Conservation (phyloP, 2,888 invertebrate genomes). For the Taphrorychus bicolor region DNA sequence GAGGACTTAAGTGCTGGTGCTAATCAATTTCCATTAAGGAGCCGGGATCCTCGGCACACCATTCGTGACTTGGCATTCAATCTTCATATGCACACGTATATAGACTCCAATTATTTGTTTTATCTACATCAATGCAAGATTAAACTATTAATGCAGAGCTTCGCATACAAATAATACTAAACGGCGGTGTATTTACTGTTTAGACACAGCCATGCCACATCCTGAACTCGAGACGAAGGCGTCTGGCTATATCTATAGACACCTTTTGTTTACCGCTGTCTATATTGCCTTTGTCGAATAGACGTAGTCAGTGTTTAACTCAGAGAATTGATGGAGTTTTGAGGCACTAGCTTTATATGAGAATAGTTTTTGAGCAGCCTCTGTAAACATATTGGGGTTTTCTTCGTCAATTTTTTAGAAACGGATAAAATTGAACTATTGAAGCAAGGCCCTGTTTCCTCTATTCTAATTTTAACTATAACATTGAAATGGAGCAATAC, state of each 20-base stretch:
- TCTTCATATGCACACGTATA: not conserved
- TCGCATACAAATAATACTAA: constrained; percentile 18
- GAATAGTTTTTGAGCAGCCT: too few relatives aligned
- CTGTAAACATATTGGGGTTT: too few relatives aligned
- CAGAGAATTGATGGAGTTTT: constrained; percentile 16
- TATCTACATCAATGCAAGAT: constrained; percentile 23
- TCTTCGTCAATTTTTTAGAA: too few relatives aligned
- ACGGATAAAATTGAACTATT: too few relatives aligned
- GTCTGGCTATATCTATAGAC: constrained; percentile 32
- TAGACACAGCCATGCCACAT: constrained; percentile 15
- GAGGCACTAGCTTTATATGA: too few relatives aligned
- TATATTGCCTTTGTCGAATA: constrained; percentile 19
- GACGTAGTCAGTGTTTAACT: too few relatives aligned
- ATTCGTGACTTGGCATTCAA: not conserved
- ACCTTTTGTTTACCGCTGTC: constrained; percentile 27
- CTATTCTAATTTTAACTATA: too few relatives aligned
- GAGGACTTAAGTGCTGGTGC: too few relatives aligned
- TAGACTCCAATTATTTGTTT: constrained; percentile 14
- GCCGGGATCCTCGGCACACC: not conserved
- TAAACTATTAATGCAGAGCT: constrained; percentile 28
- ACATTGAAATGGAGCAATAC: too few relatives aligned
- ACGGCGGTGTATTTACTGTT: constrained; percentile 24
- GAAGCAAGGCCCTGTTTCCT: too few relatives aligned
- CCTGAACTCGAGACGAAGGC: constrained; percentile 9
- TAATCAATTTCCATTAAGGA: not conserved